These are phyloP conservation scores for Chaetops frenatus DNA, from an alignment of 2,113 vertebrate genomes.

Conservation along the genomic window DNA sequence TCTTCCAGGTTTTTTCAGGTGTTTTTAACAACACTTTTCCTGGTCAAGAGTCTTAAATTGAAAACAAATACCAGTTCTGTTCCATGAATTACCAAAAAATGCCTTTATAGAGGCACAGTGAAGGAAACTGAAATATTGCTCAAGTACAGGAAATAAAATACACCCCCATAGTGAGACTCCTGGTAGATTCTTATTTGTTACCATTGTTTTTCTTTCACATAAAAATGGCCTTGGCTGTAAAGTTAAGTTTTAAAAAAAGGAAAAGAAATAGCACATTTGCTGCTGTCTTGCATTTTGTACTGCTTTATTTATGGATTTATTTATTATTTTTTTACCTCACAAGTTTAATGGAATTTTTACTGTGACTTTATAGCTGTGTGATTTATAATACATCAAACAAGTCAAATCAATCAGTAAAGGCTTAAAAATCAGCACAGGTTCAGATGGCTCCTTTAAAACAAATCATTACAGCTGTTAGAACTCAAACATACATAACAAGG, in stretches of 20 bases:
- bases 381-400: slow-evolving; percentile 70
- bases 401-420: slow-evolving; percentile 53
- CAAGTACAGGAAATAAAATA: not conserved
- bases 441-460: slow-evolving; percentile 55
- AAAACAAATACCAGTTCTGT: not conserved
- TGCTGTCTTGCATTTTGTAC: not conserved
- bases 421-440: slow-evolving; percentile 63
- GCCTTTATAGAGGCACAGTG: not conserved
- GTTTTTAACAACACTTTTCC: not conserved
- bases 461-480: slow-evolving; percentile 49
- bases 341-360: slow-evolving; percentile 65
- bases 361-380: slow-evolving; percentile 63
- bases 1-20: not conserved
- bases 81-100: not conserved
- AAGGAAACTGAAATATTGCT: not conserved
- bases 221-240: slow-evolving; percentile 15
- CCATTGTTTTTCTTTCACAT: slow-evolving; percentile 2
- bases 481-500: slow-evolving; percentile 5
- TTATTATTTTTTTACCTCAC: slow-evolving; percentile 41
- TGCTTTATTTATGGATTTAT: slow-evolving; percentile 59
- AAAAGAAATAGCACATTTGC: slow-evolving; percentile 45
- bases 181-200: not conserved
- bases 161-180: not conserved
- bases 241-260: slow-evolving; percentile 3
- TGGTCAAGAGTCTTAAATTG: not conserved